These are phyloP conservation scores for Zosterops lateralis DNA, from an alignment of 2,113 vertebrate species.

Conservation along the genomic window DNA sequence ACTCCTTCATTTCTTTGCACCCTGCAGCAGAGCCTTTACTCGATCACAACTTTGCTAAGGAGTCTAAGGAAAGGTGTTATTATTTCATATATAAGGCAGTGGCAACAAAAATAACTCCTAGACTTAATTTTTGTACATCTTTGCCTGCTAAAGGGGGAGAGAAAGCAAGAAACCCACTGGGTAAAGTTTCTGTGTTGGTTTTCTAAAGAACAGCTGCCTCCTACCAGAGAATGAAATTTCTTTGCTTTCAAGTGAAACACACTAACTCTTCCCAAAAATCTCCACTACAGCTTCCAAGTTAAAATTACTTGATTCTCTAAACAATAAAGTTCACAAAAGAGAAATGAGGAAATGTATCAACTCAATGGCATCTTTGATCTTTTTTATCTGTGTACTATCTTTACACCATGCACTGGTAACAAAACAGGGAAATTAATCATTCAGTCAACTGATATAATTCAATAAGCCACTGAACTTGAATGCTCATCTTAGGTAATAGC, in stretches of 20 bases:
- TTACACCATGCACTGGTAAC: not conserved
- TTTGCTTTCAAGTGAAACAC: not conserved
- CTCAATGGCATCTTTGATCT: not conserved
- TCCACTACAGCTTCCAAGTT: not conserved
- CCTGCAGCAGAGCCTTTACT: not conserved
- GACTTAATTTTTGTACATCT: not conserved
- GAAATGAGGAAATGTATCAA: not conserved
- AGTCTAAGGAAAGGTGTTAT: not conserved
- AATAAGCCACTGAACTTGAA: not conserved
- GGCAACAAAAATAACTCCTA: not conserved
- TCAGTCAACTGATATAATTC: not conserved
- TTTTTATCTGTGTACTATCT: not conserved
- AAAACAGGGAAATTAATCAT: not conserved
- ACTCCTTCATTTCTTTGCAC: not conserved
- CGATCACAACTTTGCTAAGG: not conserved
- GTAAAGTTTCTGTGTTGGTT: not conserved
- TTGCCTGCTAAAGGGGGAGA: not conserved
- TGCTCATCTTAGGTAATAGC: not conserved
- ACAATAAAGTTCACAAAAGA: not conserved
- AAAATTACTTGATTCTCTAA: not conserved
- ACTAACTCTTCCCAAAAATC: not conserved
- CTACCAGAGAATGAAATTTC: not conserved
- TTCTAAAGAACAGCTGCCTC: not conserved
- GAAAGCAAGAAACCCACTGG: not conserved
- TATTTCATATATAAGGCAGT: not conserved